Conservation (phyloP, 23 tunicate species). For the Botrylloides violaceus region DNA sequence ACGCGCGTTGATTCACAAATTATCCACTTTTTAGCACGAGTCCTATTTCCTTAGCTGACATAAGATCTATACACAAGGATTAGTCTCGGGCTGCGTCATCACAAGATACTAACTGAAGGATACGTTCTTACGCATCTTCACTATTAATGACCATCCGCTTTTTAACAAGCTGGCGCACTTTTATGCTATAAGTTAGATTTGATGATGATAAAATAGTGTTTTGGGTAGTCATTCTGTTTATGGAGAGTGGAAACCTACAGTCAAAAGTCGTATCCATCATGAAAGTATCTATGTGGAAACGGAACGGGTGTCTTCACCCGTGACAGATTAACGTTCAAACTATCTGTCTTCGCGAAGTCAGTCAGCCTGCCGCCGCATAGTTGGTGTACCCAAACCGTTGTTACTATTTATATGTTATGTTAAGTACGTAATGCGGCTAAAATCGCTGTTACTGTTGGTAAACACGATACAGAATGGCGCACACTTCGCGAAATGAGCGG, state of each 20-base stretch:
- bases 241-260: conserved; percentile 24
- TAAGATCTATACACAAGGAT: not conserved
- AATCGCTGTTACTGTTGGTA: conserved; percentile 3
- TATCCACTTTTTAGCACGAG: conserved; percentile 3
- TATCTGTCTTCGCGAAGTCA: conserved; percentile 22
- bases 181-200: conserved; percentile 12
- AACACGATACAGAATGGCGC: conserved; percentile 3
- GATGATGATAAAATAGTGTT: conserved; percentile 23
- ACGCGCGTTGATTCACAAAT: not conserved
- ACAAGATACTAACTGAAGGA: not conserved
- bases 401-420: conserved; percentile 16
- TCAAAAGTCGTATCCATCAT: conserved; percentile 26
- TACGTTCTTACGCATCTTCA: not conserved
- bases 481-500: not conserved
- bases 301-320: conserved; percentile 29
- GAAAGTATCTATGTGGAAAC: conserved; percentile 7
- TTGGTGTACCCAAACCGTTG: conserved; percentile 2
- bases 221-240: conserved; percentile 19
- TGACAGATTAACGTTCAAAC: conserved; percentile 31
- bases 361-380: conserved; percentile 29
- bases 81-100: not conserved
- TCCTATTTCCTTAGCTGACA: not conserved
- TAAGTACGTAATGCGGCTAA: conserved; percentile 22
- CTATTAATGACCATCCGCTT: not conserved
- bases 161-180: conserved; percentile 8